A percentile compares a stretch with the other conserved stretches of the same genome.
Conservation (phyloP, 2,888 invertebrate species). For the Diplazon laetatorius region DNA sequence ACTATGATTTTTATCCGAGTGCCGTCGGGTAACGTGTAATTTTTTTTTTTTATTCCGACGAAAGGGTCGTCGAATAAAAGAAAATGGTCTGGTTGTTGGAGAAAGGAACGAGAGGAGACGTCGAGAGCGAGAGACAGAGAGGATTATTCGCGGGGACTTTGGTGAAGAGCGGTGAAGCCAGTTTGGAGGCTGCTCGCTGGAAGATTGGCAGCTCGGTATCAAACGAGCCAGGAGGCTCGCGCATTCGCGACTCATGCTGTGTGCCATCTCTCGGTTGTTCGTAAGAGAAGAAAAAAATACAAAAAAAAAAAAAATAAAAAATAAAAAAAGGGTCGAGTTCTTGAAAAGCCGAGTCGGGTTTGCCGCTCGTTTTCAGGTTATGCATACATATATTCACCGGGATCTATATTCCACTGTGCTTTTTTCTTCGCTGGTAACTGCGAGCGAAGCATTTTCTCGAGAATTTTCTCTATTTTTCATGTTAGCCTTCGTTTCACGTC, state of each 20-base stretch:
- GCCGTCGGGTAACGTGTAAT: neutral
- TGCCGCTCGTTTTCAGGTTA: slow-evolving; percentile 44
- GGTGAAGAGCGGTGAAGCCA: slow-evolving; percentile 40
- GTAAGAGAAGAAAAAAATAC: slow-evolving; percentile 41
- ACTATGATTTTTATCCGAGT: neutral
- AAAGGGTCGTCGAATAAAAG: slow-evolving; percentile 17
- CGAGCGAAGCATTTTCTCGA: slow-evolving; percentile 56
- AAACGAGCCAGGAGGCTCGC: slow-evolving; percentile 56
- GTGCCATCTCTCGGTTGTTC: slow-evolving; percentile 55
- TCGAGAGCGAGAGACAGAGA: slow-evolving; percentile 44
- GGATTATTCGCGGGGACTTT: slow-evolving; percentile 51
- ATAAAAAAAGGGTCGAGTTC: slow-evolving; percentile 15
- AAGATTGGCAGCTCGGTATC: slow-evolving; percentile 60
- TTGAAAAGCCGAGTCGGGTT: slow-evolving; percentile 47
- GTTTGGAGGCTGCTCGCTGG: slow-evolving; percentile 37
- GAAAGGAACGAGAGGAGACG: slow-evolving; percentile 20
- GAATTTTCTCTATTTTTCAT: slow-evolving; percentile 55
- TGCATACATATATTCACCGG: slow-evolving; percentile 10
- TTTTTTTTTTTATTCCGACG: neutral
- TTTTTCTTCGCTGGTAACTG: slow-evolving; percentile 55
- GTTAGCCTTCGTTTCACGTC: slow-evolving; percentile 18
- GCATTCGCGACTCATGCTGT: slow-evolving; percentile 54
- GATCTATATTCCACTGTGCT: slow-evolving; percentile 34
- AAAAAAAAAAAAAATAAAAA: slow-evolving; percentile 36
- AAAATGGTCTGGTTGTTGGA: slow-evolving; percentile 23